A percentile compares a stretch with the other conserved stretches of the same genome.
phyloP scores from a whole-genome alignment of 2,797 vertebrate genomes.

The Apogon talboti region DNA sequence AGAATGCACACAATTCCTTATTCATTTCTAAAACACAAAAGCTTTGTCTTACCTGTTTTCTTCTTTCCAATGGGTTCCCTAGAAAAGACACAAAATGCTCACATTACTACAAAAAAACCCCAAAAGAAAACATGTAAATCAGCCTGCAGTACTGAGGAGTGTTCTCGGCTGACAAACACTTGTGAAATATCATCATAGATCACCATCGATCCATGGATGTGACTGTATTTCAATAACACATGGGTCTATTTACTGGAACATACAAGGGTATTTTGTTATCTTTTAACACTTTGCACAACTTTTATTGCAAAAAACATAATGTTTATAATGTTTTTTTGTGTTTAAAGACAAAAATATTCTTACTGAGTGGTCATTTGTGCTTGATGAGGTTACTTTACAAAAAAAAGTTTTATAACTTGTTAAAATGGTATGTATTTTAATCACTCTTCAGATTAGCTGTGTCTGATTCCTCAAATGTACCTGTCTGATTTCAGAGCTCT shows the following conservation, averaged over 20 bases:
- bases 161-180: slow-evolving; percentile 1
- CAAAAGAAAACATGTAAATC: background rate
- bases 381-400: too few species aligned
- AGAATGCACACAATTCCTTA: background rate
- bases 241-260: accelerated
- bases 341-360: too few species aligned
- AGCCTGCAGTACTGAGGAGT: background rate
- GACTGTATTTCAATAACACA: too few species aligned
- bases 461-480: too few species aligned
- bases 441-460: too few species aligned
- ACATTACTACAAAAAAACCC: slow-evolving; percentile 21
- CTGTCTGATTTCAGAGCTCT: too few species aligned
- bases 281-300: too few species aligned
- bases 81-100: slow-evolving; percentile 69
- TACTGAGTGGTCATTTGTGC: too few species aligned
- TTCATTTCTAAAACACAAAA: slow-evolving; percentile 21
- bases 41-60: slow-evolving; percentile 89
- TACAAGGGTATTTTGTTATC: background rate
- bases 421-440: too few species aligned
- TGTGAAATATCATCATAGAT: background rate
- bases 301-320: too few species aligned
- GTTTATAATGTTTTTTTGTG: too few species aligned
- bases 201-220: background rate
- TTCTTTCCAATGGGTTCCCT: slow-evolving; percentile 95
- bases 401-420: too few species aligned